phyloP scores from a whole-genome alignment of 1,140 invertebrate genomes.

The Elysia chlorotica region DNA sequence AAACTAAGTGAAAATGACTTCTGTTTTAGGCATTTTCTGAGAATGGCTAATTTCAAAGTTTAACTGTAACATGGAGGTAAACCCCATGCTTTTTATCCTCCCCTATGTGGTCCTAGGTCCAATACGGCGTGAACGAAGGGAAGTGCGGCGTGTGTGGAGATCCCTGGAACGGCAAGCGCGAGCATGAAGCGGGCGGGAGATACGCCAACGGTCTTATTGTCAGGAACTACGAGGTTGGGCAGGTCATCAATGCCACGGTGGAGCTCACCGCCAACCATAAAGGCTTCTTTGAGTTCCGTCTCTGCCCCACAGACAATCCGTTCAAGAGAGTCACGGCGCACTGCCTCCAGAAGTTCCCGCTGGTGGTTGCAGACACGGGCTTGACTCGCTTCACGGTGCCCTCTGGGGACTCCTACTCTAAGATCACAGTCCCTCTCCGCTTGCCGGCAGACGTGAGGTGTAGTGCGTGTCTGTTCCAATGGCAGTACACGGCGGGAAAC shows the following conservation, averaged over 20 bases:
- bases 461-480: conserved; percentile 58
- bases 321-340: conserved; percentile 32
- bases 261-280: conserved; percentile 53
- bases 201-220: conserved; percentile 61
- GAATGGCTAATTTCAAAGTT: too few species aligned
- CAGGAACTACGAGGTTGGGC: conserved; percentile 51
- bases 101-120: conserved; percentile 41
- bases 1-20: too few species aligned
- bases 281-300: conserved; percentile 51
- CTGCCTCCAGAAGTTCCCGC: conserved; percentile 42
- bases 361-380: conserved; percentile 32
- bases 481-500: conserved; percentile 60
- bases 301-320: conserved; percentile 61
- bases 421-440: conserved; percentile 33
- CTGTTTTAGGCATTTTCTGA: too few species aligned
- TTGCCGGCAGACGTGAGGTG: conserved; percentile 53
- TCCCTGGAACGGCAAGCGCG: conserved; percentile 46
- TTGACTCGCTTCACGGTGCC: conserved; percentile 30
- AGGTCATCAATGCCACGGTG: conserved; percentile 33
- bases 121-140: conserved; percentile 53
- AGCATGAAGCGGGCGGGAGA: conserved; percentile 61
- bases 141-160: conserved; percentile 62
- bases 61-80: too few species aligned
- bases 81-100: neutral
- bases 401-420: conserved; percentile 6